These are phyloP conservation scores for Podarcis raffonei DNA, from an alignment of 2,113 vertebrate species.

Conservation along the genomic window DNA sequence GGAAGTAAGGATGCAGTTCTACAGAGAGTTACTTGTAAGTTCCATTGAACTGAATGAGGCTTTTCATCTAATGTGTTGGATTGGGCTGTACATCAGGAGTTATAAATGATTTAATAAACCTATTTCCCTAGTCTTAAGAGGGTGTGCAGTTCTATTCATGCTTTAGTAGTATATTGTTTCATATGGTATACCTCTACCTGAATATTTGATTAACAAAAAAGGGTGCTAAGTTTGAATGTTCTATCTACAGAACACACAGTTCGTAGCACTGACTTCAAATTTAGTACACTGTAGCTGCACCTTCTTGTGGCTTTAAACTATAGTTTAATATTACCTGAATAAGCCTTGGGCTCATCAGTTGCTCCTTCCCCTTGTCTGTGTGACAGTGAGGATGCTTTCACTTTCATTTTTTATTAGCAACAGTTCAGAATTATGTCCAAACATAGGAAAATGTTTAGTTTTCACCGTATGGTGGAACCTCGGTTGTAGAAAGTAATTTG, in stretches of 20 bases:
- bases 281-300: constrained; percentile 7
- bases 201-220: constrained; percentile 17
- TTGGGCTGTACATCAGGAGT: not conserved
- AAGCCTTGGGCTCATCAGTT: not conserved
- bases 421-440: not conserved
- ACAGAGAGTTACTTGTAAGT: not conserved
- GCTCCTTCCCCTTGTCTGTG: not conserved
- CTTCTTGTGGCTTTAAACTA: not conserved
- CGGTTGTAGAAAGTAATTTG: no score
- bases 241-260: constrained; percentile 14
- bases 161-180: constrained; percentile 35
- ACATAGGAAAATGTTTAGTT: not conserved
- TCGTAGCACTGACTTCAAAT: constrained; percentile 41
- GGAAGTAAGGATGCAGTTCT: not conserved
- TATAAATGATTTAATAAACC: not conserved
- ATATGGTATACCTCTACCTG: constrained; percentile 15
- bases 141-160: constrained; percentile 42
- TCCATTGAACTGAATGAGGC: not conserved
- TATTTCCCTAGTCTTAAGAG: constrained; percentile 14
- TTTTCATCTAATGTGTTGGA: not conserved
- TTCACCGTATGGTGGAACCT: no score
- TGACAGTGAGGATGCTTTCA: not conserved
- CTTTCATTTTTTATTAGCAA: not conserved
- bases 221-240: constrained; percentile 6
- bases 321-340: not conserved